phyloP scores from a whole-genome alignment of 1,140 invertebrate species.

The Pomphorhynchus laevis region DNA sequence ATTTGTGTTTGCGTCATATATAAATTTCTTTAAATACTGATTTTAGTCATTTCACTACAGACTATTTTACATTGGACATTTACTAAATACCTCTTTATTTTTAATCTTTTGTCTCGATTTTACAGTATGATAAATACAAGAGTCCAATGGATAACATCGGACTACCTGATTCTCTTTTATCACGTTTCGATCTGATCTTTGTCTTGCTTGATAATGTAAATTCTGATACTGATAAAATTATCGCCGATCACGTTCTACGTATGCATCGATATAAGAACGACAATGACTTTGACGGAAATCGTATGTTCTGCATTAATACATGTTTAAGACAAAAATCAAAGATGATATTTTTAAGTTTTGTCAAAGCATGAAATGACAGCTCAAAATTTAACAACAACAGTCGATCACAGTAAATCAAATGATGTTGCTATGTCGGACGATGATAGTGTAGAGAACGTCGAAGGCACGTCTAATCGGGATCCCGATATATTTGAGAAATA shows the following conservation, averaged over 20 bases:
- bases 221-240: constrained; percentile 47
- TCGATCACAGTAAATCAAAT: constrained; percentile 44
- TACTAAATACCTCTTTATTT: constrained; percentile 9
- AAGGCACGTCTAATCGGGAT: constrained; percentile 24
- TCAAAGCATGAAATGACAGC: constrained; percentile 20
- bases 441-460: constrained; percentile 26
- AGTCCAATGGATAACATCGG: constrained; percentile 99
- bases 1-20: too few relatives aligned
- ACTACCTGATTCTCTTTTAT: constrained; percentile 66
- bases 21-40: too few relatives aligned
- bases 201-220: constrained; percentile 68
- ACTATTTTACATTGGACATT: too few relatives aligned
- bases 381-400: constrained; percentile 36
- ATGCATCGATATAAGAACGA: constrained; percentile 75
- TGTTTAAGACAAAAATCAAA: not conserved
- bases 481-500: constrained; percentile 47
- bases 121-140: constrained; percentile 81
- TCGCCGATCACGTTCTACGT: constrained; percentile 73
- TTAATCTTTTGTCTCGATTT: too few relatives aligned
- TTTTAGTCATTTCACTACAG: too few relatives aligned
- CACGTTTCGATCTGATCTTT: constrained; percentile 89
- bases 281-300: constrained; percentile 60
- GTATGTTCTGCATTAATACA: constrained; percentile 14
- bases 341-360: not conserved
- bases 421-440: constrained; percentile 33